Evolutionary conservation across 1,140 invertebrate genomes (phyloP).

Genomic region (Drosophila melanogaster): DNA sequence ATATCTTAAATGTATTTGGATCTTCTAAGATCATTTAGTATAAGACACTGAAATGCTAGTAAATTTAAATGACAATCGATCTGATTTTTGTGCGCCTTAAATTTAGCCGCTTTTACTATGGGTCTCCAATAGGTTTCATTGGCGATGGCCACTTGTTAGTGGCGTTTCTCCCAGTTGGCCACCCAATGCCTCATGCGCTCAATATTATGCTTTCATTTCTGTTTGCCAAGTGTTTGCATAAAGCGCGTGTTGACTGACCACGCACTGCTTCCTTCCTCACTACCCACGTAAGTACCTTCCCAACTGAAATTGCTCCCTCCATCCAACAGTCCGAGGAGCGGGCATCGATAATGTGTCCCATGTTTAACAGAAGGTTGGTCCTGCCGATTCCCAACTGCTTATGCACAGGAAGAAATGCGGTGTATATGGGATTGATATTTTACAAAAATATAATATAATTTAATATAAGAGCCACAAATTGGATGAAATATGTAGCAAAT

Average conservation of each 20-base stretch:
- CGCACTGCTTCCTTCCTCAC: background rate
- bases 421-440: background rate
- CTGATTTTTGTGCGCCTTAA: constrained; percentile 1
- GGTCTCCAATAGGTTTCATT: background rate
- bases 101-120: constrained; percentile 6
- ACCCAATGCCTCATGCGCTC: constrained; percentile 25
- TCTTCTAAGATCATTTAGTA: too few relatives aligned
- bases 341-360: constrained; percentile 70
- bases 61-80: background rate
- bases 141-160: constrained; percentile 42
- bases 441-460: too few relatives aligned
- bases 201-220: constrained; percentile 82
- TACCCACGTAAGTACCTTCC: background rate
- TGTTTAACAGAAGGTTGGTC: constrained; percentile 42
- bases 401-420: background rate
- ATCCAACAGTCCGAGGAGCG: constrained; percentile 11
- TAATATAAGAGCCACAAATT: too few relatives aligned
- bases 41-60: too few relatives aligned
- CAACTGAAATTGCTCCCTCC: constrained; percentile 3
- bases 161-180: constrained; percentile 2
- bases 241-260: constrained; percentile 66
- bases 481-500: too few relatives aligned
- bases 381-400: constrained; percentile 4
- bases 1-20: too few relatives aligned
- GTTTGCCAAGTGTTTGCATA: constrained; percentile 77